Evolutionary conservation across 2,113 vertebrate genomes (phyloP), one percentile per base, ranked within the genome.

Genomic region (Lanius collurio): DNA sequence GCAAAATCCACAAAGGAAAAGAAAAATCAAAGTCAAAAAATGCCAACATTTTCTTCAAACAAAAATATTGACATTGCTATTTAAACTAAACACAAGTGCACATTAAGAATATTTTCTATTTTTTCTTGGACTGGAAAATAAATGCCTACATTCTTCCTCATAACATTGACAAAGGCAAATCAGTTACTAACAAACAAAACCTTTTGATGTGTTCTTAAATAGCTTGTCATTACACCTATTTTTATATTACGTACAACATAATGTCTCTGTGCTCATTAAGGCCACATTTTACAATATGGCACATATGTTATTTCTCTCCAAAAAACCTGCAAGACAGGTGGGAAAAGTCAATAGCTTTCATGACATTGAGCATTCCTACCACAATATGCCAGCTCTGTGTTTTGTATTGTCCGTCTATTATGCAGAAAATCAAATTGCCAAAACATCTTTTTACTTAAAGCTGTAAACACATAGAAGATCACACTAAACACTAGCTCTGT

Each of bases 1-100:
- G 73, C 82, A 60, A 95, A 96, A 95, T 90, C 28, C 62, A 80
- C 37, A 73, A 53, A 42, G 42, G 33, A 42, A 69, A 74, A 96
- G 75, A 91, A 79, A 91, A 96, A 94, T 10, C 7, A 53, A 76
- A 91, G 46, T 7, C 4, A 49, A 63, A 53, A 41, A 50, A 57
- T 1, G 12, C 37, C 50, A 63, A 22, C 10, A 60, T 47, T 89
- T 93, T 82, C 87, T 97, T 96, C 90, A 97, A 96, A 97, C 52
- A 95, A 95, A 97, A 97, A 96, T 95, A 97, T 96, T 97, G 89
- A 96, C 89, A 86, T 73, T 91, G 18, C 74, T 94, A 86, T 95
- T 97, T 93, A 95, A 97, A 96, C 96, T 96, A 97, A 97, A 95
- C 87, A 89, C n/a, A 91, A 87, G 63, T 88, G 84, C 81, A 96